Evolutionary conservation across 2,888 invertebrate species (phyloP), one percentile per base, ranked within the genome.

Genomic region (Ptycholaimellus sp.): DNA sequence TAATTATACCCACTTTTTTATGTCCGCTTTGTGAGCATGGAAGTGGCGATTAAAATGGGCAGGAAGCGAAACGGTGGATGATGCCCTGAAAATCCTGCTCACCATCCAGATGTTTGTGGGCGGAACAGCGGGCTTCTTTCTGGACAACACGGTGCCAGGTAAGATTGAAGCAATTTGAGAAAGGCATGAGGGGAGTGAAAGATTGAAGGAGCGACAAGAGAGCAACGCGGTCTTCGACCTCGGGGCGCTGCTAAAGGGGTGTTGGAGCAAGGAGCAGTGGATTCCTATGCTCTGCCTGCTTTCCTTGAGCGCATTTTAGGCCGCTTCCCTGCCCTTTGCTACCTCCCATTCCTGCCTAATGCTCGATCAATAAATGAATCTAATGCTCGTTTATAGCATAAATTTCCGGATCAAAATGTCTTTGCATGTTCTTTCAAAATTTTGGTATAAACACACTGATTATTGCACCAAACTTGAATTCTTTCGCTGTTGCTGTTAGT

Each of bases 61-160:
- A 38, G 38, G 35, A 11, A 17, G 6, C 11, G 30, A 11, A 22
- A 6, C 5, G 14, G 6, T 49, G 21, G 49, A 54, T 36, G 35
- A 46, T 17, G 40, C 49, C 23, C 35, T 53, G 19, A 49, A 49
- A 36, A 50, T 51, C 43, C 41, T 53, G 33, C 39, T 55, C 6
- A 44, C 43, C 27, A 53, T 52, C 30, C 42, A 47, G 40, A 53
- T 54, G 53, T 42, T 64, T 42, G 57, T 63, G 5, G 64, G 61
- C 4, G 64, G 64, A 2, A 32, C 58, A 1, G 31, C 56, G 6
- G 64, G 61, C 1, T 61, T 61, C 39, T 39, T 63, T 22, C 46
- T 64, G 28, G 64, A 64, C 43, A 64, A 63, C 42, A 58, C 57
- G 6, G 23, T 42, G 3, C 37, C 42, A 37, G 42, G 42, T 40